phyloP scores from a whole-genome alignment of 2,797 vertebrate genomes.

The Phoeniculus purpureus region DNA sequence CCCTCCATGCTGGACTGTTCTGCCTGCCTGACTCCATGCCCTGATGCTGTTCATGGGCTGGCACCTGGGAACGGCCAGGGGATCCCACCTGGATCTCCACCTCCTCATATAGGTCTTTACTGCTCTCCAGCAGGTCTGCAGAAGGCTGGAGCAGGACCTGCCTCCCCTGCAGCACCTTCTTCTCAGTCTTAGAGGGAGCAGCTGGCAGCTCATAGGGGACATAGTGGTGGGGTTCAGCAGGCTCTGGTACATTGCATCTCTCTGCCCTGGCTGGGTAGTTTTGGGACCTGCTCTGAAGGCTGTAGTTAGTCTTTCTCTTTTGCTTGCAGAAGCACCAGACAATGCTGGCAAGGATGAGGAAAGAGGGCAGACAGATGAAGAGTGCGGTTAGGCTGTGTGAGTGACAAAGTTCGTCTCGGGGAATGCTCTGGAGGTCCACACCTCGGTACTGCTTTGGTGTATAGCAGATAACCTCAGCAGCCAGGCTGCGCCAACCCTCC shows the following conservation, averaged over 20 bases:
- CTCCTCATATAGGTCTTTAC: conserved; percentile 86
- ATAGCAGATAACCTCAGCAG: conserved; percentile 62
- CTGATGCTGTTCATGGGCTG: background rate
- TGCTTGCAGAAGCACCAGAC: conserved; percentile 86
- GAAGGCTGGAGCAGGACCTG: conserved; percentile 80
- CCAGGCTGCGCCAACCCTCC: conserved; percentile 3
- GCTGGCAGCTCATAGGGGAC: conserved; percentile 45
- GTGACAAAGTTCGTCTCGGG: conserved; percentile 74
- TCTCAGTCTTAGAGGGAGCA: background rate
- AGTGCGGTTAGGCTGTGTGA: conserved; percentile 81
- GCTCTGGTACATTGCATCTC: conserved; percentile 33
- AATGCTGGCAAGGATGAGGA: conserved; percentile 76
- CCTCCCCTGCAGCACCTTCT: conserved; percentile 78
- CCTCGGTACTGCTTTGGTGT: conserved; percentile 74
- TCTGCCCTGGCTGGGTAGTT: conserved; percentile 18
- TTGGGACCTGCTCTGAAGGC: conserved; percentile 40
- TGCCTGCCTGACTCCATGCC: background rate
- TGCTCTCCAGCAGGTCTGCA: conserved; percentile 75
- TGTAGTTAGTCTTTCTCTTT: conserved; percentile 73
- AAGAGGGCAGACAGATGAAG: conserved; percentile 84
- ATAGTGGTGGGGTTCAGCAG: conserved; percentile 66
- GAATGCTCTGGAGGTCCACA: conserved; percentile 67
- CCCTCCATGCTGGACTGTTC: background rate
- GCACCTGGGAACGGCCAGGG: conserved; percentile 76
- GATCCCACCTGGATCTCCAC: conserved; percentile 83